Base-by-base conservation (phyloP, 2,888 invertebrate genomes). In the Atherix ibis region DNA sequence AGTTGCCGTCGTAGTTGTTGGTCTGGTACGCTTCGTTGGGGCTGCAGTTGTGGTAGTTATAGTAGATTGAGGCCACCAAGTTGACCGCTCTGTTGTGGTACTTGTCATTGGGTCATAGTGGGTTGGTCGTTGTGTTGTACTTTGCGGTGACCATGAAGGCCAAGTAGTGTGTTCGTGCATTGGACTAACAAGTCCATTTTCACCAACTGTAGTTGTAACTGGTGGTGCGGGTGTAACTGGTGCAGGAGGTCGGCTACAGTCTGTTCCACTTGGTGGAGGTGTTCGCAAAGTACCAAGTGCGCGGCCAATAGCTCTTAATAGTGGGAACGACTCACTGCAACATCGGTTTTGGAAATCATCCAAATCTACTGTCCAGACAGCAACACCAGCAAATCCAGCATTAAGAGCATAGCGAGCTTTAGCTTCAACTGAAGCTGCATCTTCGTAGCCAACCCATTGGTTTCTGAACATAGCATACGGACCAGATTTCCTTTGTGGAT, bases 361-460 rank as follows among this genome's bases (percentile, higher is more conserved):
- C 45, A 89, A 55, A 53, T 89, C 89, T 3, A 85, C 68, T 0
- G 88, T 87, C 87, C 87, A 89, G 1, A 84, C 81, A 28, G 81
- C 76, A 6, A 81, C 76, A 4, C 89, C 89, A 1, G 81, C 87
- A 39, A 80, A 72, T 1, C 78, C 77, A 50, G 73, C 70, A 4
- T 68, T 64, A 38, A 71, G 62, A 1, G 85, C 77, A 65, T 81
- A 89, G 44, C 75, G 50, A 41, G 78, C 81, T 62, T 85, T 85
- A 43, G 72, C 71, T 39, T 67, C 71, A 12, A 88, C 69, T 10
- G 85, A 85, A 38, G 72, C 71, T 0, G 71, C 64, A 56, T 88
- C 83, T 51, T 92, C 92, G 50, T 75, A 92, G 27, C 88, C 82
- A 24, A 88, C 85, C 87, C 91, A 91, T 51, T 91, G 88, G 47